phyloP scores from a whole-genome alignment of 2,113 vertebrate species.

The Platysternon megacephalum region DNA sequence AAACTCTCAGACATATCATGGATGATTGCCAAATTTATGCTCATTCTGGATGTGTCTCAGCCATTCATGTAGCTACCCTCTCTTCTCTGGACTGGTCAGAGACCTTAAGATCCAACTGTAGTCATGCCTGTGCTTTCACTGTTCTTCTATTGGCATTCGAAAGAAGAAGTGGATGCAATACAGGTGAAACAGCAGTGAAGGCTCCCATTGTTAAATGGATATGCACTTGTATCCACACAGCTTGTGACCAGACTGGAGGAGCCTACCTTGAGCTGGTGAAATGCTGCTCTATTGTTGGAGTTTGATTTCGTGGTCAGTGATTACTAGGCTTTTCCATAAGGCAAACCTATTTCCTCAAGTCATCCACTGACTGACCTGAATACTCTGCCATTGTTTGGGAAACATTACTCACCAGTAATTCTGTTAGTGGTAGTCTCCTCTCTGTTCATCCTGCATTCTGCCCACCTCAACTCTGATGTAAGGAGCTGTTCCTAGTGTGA shows the following conservation, averaged over 20 bases:
- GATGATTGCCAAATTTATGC: not conserved
- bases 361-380: not conserved
- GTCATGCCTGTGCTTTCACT: not conserved
- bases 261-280: not conserved
- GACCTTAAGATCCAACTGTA: not conserved
- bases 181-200: not conserved
- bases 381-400: not conserved
- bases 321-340: not conserved
- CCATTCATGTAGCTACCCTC: not conserved
- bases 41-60: not conserved
- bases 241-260: not conserved
- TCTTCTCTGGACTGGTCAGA: not conserved
- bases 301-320: not conserved
- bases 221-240: not conserved
- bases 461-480: fast-evolving
- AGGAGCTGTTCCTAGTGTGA: not conserved
- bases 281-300: not conserved
- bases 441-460: not conserved
- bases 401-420: not conserved
- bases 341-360: not conserved
- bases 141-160: not conserved
- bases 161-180: not conserved
- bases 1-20: not conserved
- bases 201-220: not conserved
- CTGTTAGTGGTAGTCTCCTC: not conserved